Conservation (phyloP, 2,888 invertebrate genomes). For the Dastarcus helophoroides region DNA sequence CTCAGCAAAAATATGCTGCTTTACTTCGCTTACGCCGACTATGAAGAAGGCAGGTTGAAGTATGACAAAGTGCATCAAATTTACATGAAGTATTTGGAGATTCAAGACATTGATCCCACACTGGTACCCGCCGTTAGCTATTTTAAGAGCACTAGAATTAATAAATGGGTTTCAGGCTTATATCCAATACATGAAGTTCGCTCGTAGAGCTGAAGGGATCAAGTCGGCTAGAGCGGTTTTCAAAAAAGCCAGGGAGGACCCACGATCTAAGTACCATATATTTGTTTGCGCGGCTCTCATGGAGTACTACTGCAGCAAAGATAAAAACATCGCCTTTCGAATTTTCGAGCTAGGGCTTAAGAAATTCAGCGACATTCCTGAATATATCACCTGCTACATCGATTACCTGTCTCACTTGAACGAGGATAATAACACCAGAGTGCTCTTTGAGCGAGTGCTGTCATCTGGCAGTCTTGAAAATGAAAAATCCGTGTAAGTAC, state of each 20-base stretch:
- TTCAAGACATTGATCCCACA: constrained; percentile 88
- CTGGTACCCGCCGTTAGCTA: constrained; percentile 49
- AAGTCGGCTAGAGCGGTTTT: constrained; percentile 92
- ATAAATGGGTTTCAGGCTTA: constrained; percentile 54
- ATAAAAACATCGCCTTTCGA: constrained; percentile 90
- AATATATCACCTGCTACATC: constrained; percentile 91
- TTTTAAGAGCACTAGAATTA: too few species aligned
- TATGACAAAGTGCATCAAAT: constrained; percentile 95
- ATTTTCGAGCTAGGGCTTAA: constrained; percentile 97
- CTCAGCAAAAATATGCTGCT: constrained; percentile 85
- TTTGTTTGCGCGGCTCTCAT: constrained; percentile 95
- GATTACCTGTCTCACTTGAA: constrained; percentile 96
- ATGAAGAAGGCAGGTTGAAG: constrained; percentile 92
- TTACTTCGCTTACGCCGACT: constrained; percentile 98
- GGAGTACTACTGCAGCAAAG: constrained; percentile 99
- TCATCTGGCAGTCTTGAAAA: constrained; percentile 84
- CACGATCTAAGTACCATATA: constrained; percentile 76
- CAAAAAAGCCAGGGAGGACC: constrained; percentile 88
- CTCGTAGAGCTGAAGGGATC: constrained; percentile 92
- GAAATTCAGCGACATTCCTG: constrained; percentile 89
- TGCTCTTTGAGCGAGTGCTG: constrained; percentile 93
- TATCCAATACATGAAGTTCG: constrained; percentile 99
- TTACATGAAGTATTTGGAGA: constrained; percentile 82
- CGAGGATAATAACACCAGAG: constrained; percentile 98
- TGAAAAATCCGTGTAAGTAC: constrained; percentile 74